These are phyloP conservation scores for Delphinapterus leucas DNA, from an alignment of 2,113 vertebrate genomes.

Conservation along the genomic window DNA sequence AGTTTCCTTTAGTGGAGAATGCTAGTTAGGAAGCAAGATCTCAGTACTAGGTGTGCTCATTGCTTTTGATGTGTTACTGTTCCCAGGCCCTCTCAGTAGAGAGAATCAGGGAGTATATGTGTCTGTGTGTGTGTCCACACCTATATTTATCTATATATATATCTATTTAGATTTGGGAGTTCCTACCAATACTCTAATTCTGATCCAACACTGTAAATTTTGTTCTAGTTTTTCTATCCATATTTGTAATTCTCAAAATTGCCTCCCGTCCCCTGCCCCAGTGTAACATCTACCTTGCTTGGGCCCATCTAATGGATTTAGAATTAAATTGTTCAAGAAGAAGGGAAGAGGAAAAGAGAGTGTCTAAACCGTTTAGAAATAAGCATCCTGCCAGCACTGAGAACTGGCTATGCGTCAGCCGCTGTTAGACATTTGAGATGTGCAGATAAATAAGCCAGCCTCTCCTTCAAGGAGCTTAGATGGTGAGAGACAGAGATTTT, in stretches of 20 bases:
- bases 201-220: background rate
- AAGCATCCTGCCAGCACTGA: background rate
- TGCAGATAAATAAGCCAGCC: background rate
- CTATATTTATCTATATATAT: background rate
- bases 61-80: background rate
- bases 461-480: background rate
- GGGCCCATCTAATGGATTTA: background rate
- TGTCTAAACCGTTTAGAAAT: background rate
- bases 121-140: too few relatives aligned
- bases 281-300: background rate
- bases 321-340: background rate
- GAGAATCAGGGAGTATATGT: background rate
- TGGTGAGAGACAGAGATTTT: background rate
- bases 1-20: background rate
- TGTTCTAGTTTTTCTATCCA: background rate
- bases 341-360: background rate
- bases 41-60: background rate
- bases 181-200: background rate
- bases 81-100: background rate
- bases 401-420: background rate
- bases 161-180: background rate
- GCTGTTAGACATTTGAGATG: background rate
- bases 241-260: background rate
- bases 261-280: background rate
- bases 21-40: background rate